Evolutionary conservation across 1,140 invertebrate genomes (phyloP), one percentile per base, ranked within the genome.

Genomic region (Microplitis demolitor): DNA sequence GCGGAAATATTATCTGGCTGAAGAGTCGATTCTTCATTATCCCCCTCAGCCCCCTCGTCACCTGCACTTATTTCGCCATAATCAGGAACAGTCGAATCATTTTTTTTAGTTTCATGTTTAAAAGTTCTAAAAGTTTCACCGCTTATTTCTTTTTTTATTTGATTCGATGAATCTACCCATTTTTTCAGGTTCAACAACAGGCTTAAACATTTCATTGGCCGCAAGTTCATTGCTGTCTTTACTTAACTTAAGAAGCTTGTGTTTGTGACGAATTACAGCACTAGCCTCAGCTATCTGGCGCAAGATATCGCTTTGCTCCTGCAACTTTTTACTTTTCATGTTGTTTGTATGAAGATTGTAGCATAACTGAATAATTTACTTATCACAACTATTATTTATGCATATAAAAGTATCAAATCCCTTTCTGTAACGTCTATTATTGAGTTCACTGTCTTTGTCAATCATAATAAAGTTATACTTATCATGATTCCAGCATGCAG

Each of bases 401-500:
- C 71, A 45, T 69, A 76, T 72, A 74, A 75, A 82, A 60, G 71
- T 70, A 76, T 79, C 74, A 73, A 80, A 78, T 31, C 76, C 77
- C 56, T 76, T 77, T 70, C 79, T 56, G 75, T 78, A 80, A 11
- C 77, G 63, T 58, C 78, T 78, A 24, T 71, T 66, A 61, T 77
- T 66, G 31, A 82, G 51, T 56, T 75, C 71, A 31, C 76, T 74
- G 56, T 80, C 77, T 76, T 81, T 82, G 71, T 79, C 79, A 11
- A 82, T 80, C 33, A 78, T 71, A 6, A 80, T 8, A 72, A 82
- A 83, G 64, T 75, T 76, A 72, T 79, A 79, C 60, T 79, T 77
- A 58, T 75, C 71, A 35, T 75, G 39, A 45, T 45, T 73, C 76
- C 77, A 79, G 39, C 71, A 76, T 4, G 24, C 53, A 3, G 61